Conservation (phyloP, 2,888 invertebrate genomes). For the Epinotia nisella region DNA sequence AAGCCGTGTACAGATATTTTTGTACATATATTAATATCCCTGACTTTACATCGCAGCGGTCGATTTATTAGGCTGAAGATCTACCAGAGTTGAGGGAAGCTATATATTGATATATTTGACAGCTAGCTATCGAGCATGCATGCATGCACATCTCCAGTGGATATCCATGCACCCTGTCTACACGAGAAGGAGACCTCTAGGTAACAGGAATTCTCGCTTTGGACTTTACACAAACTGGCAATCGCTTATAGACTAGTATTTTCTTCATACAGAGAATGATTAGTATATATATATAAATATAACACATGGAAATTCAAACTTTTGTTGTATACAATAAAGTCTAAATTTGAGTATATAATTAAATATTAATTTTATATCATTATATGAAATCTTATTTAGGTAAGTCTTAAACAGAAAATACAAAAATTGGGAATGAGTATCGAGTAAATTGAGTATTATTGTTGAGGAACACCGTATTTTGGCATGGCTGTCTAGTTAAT, state of each 20-base stretch:
- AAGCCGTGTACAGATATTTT: too few relatives aligned
- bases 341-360: not conserved
- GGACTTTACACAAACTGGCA: not conserved
- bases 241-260: constrained; percentile 4
- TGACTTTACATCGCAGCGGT: too few relatives aligned
- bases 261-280: too few relatives aligned
- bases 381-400: not conserved
- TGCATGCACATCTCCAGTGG: not conserved
- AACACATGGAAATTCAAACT: not conserved
- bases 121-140: too few relatives aligned
- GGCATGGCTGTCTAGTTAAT: not conserved
- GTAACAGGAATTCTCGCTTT: not conserved
- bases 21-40: too few relatives aligned
- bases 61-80: too few relatives aligned
- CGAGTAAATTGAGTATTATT: constrained; percentile 26
- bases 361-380: not conserved
- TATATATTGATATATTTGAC: too few relatives aligned
- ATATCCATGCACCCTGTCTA: too few relatives aligned
- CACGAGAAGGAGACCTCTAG: not conserved
- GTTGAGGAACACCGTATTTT: not conserved
- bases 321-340: not conserved
- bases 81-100: too few relatives aligned
- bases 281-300: not conserved
- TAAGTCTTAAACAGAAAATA: not conserved
- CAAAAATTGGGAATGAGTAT: not conserved